A percentile compares a stretch with the other conserved stretches of the same genome.
phyloP scores from a whole-genome alignment of 2,888 invertebrate species.

The Pteria penguin region DNA sequence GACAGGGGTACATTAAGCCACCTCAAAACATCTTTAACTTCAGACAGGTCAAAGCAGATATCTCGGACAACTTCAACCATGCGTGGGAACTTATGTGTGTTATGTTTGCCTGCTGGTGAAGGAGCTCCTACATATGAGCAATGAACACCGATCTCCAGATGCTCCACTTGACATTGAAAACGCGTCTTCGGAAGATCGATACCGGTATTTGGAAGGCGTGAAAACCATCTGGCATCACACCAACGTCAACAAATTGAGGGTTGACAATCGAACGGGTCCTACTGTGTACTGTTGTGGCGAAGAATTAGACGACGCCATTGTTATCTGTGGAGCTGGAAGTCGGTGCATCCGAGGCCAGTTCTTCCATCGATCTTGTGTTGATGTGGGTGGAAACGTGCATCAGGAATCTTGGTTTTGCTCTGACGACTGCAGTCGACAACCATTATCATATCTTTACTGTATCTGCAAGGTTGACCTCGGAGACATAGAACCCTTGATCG shows the following conservation, averaged over 20 bases:
- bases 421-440: slow-evolving; percentile 6
- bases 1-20: slow-evolving; percentile 31
- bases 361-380: slow-evolving; percentile 34
- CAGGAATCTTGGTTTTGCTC: slow-evolving; percentile 25
- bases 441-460: slow-evolving; percentile 14
- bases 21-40: slow-evolving; percentile 5
- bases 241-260: not conserved
- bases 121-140: slow-evolving; percentile 22
- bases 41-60: not conserved
- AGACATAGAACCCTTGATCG: slow-evolving; percentile 22
- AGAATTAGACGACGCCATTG: slow-evolving; percentile 12
- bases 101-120: slow-evolving; percentile 29
- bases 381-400: slow-evolving; percentile 7
- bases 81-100: too few species aligned
- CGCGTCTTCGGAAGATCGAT: not conserved
- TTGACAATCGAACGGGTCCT: not conserved
- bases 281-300: slow-evolving; percentile 8
- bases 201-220: not conserved
- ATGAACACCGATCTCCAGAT: not conserved
- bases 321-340: slow-evolving; percentile 1
- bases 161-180: not conserved
- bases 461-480: slow-evolving; percentile 11
- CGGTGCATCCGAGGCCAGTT: slow-evolving; percentile 12
- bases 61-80: not conserved
- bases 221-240: not conserved